phyloP scores from a whole-genome alignment of 2,113 vertebrate species.

The Pygoscelis adeliae region DNA sequence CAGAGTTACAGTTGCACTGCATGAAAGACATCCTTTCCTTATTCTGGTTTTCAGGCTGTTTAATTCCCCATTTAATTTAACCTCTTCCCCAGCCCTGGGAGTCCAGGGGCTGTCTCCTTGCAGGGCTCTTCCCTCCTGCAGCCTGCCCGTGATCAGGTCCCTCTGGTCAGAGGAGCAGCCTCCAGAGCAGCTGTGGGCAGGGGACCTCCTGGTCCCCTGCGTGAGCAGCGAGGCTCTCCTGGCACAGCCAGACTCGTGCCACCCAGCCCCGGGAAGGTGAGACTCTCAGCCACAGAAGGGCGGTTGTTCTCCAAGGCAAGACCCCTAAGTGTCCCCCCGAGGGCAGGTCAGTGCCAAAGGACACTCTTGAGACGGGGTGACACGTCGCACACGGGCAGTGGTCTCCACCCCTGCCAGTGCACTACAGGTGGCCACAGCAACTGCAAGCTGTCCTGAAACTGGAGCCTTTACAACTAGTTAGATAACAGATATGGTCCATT shows the following conservation, averaged over 20 bases:
- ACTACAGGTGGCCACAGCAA: slow-evolving; percentile 63
- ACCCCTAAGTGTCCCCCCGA: background rate
- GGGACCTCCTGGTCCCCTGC: background rate
- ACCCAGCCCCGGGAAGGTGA: background rate
- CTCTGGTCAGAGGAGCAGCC: background rate
- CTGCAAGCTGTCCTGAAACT: slow-evolving; percentile 62
- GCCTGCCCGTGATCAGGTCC: background rate
- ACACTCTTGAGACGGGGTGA: background rate
- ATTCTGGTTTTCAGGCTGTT: background rate
- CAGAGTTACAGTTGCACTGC: background rate
- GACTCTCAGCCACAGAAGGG: background rate
- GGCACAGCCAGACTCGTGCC: accelerated
- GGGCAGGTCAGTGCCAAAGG: background rate
- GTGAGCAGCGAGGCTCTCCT: accelerated
- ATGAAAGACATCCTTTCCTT: background rate
- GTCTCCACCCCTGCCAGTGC: background rate
- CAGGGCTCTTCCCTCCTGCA: background rate
- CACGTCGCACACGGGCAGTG: background rate
- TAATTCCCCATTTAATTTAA: background rate
- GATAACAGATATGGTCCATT: slow-evolving; percentile 64
- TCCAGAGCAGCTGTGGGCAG: background rate
- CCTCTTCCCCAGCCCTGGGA: background rate
- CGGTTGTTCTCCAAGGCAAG: background rate
- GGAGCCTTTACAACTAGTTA: slow-evolving; percentile 48
- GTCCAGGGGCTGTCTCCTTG: background rate